Evolutionary conservation across 1,140 invertebrate genomes (phyloP).

Genomic region (Drosophila kepulauana): DNA sequence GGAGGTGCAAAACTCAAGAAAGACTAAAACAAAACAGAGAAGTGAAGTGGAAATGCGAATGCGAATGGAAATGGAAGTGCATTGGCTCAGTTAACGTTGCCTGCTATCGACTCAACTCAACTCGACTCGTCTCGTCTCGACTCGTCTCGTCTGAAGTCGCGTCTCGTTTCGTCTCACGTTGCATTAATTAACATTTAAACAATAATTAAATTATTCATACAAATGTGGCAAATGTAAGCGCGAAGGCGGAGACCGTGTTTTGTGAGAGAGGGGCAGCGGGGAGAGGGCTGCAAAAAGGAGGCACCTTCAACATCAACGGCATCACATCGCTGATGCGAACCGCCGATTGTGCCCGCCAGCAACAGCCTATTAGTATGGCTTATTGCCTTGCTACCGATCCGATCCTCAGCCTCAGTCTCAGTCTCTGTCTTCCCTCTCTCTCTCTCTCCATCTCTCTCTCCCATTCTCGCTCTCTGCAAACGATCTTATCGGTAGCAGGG

Average conservation of each 20-base stretch:
- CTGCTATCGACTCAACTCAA: slow-evolving; percentile 1
- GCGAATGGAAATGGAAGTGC: slow-evolving; percentile 38
- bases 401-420: background rate
- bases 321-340: slow-evolving; percentile 35
- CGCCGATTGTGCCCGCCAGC: slow-evolving; percentile 47
- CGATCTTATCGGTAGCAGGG: slow-evolving; percentile 71
- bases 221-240: slow-evolving; percentile 77
- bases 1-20: slow-evolving; percentile 59
- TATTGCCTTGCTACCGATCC: slow-evolving; percentile 66
- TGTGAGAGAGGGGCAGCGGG: background rate
- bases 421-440: background rate
- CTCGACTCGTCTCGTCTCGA: background rate
- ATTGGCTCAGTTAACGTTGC: slow-evolving; percentile 44
- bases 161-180: slow-evolving; percentile 55
- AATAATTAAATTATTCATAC: slow-evolving; percentile 85
- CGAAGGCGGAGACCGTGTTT: slow-evolving; percentile 16
- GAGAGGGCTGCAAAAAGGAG: slow-evolving; percentile 8
- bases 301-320: slow-evolving; percentile 26
- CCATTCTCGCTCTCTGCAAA: slow-evolving; percentile 16
- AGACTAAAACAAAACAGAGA: slow-evolving; percentile 16
- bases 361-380: slow-evolving; percentile 80
- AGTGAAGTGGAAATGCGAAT: slow-evolving; percentile 26
- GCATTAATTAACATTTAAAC: slow-evolving; percentile 85
- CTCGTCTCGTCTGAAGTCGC: background rate
- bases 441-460: background rate